These are phyloP conservation scores for Brachirus orientalis DNA, from an alignment of 2,113 vertebrate species.

Conservation along the genomic window DNA sequence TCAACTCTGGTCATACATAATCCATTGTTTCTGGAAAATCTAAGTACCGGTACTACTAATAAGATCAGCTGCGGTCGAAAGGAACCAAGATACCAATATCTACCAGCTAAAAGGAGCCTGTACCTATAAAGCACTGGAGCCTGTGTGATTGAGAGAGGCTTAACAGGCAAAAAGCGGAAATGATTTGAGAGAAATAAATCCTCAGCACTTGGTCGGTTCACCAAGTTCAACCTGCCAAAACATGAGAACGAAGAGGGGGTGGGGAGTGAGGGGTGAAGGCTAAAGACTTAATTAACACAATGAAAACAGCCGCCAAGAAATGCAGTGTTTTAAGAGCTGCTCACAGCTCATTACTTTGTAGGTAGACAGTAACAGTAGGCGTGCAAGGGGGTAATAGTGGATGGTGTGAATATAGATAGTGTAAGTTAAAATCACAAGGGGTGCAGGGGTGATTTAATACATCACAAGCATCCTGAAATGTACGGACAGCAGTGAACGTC, in stretches of 20 bases:
- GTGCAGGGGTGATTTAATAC: constrained; percentile 9
- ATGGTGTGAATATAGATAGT: constrained; percentile 35
- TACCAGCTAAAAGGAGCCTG: constrained; percentile 44
- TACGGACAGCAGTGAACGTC: constrained; percentile 7
- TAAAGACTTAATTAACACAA: constrained; percentile 74
- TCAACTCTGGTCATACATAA: constrained; percentile 31
- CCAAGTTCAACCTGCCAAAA: constrained; percentile 68
- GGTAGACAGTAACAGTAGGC: constrained; percentile 29
- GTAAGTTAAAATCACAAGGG: constrained; percentile 32
- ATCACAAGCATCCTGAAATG: background rate
- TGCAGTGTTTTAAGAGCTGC: constrained; percentile 57
- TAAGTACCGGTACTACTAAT: constrained; percentile 47
- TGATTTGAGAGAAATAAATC: constrained; percentile 71
- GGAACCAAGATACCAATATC: constrained; percentile 50
- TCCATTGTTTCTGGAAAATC: constrained; percentile 40
- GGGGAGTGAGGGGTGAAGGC: constrained; percentile 27
- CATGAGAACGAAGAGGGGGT: constrained; percentile 40
- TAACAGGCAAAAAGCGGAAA: constrained; percentile 61
- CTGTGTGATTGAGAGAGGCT: constrained; percentile 44
- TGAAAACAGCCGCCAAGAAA: constrained; percentile 72
- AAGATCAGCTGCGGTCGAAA: constrained; percentile 17
- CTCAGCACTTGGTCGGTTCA: constrained; percentile 61
- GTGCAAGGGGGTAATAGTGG: constrained; percentile 20
- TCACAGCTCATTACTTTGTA: constrained; percentile 70
- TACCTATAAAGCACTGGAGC: constrained; percentile 48